Evolutionary conservation across 2,113 vertebrate species (phyloP), one percentile per base, ranked within the genome.

Genomic region (Alligator sinensis): DNA sequence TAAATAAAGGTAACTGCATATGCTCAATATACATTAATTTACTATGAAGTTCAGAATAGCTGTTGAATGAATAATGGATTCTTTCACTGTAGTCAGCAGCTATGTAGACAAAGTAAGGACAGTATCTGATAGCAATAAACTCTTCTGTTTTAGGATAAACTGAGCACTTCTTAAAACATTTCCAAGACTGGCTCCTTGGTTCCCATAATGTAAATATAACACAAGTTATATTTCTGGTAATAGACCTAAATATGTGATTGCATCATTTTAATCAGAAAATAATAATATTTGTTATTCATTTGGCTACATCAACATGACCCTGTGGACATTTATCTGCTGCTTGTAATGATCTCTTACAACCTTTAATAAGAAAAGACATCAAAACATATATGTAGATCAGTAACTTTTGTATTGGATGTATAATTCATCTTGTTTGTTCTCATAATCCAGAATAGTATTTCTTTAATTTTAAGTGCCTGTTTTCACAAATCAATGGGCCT

Each of bases 191-290:
- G 94, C 89, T 95, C 78, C 96, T 95, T 88, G 93, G 94, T 96
- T 96, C 95, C 96, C 80, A 85, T 98, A 98, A 98, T 95, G 97
- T 34, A 64, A 97, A 95, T 97, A 98, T 98, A 97, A 97, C 97
- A 97, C 96, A 98, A 97, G 93, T 86, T 98, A 74, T 81, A 97
- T 98, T 97, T 97, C 97, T 98, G 95, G 93, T 77, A 96, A 93
- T 93, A 96, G 93, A 95, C 96, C 96, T 98, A 96, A 96, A 92
- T 93, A 95, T 88, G 96, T 96, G 97, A 98, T 97, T 98, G 96
- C 89, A 97, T 98, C 98, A 98, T 98, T 97, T 98, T 98, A 98
- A 98, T 98, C 98, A 98, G 98, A 97, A 98, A 98, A 96, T 98
- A 98, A 98, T 98, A 97, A 97, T 97, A 47, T 98, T 97, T 92